Conservation (phyloP, 1,140 invertebrate genomes). For the Drosophila lowei region DNA sequence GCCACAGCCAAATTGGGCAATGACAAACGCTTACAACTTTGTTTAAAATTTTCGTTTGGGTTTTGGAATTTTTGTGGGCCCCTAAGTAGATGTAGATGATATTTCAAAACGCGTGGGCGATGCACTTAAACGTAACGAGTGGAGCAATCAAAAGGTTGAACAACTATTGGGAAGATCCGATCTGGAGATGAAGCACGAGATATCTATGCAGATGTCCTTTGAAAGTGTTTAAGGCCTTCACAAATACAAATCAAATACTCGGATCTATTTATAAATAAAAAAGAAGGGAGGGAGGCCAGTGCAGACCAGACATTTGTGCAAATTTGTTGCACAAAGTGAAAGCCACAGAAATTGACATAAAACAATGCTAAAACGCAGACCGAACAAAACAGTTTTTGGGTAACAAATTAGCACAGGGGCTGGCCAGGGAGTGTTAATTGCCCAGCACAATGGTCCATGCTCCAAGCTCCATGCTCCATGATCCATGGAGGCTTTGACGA, state of each 20-base stretch:
- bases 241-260: too few relatives aligned
- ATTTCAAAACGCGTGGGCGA: slow-evolving; percentile 27
- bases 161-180: too few relatives aligned
- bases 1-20: slow-evolving; percentile 37
- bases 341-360: slow-evolving; percentile 33
- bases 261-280: too few relatives aligned
- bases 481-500: background rate
- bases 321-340: slow-evolving; percentile 50
- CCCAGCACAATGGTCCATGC: slow-evolving; percentile 31
- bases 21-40: slow-evolving; percentile 31
- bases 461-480: slow-evolving; percentile 17
- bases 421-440: slow-evolving; percentile 57
- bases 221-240: too few relatives aligned
- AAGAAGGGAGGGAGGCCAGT: too few relatives aligned
- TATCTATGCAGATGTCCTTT: too few relatives aligned
- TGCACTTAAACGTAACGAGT: slow-evolving; percentile 6
- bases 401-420: slow-evolving; percentile 49
- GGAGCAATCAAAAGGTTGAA: too few relatives aligned
- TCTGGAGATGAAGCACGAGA: too few relatives aligned
- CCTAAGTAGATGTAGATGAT: slow-evolving; percentile 25
- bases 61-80: slow-evolving; percentile 2
- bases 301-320: slow-evolving; percentile 10
- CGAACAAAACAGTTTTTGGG: slow-evolving; percentile 25
- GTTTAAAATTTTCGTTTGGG: slow-evolving; percentile 23
- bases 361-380: slow-evolving; percentile 20